Conservation (phyloP, 2,113 vertebrate species). For the Excalfactoria chinensis region DNA sequence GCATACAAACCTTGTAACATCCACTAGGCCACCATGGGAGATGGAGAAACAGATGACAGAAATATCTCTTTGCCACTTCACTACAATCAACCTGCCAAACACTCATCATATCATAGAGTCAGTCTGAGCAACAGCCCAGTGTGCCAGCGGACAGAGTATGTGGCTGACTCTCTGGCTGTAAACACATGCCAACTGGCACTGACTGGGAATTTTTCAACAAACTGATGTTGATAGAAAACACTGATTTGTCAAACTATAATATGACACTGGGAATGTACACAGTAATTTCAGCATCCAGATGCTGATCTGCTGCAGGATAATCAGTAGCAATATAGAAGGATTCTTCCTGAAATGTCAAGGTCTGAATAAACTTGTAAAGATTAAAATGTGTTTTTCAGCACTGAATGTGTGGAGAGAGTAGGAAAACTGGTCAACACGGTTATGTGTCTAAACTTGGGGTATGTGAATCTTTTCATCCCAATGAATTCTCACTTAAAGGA, state of each 20-base stretch:
- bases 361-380: background rate
- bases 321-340: background rate
- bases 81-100: background rate
- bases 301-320: background rate
- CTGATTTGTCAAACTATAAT: constrained; percentile 19
- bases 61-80: background rate
- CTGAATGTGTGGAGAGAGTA: background rate
- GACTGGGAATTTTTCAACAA: background rate
- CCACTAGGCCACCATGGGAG: background rate
- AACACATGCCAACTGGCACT: background rate
- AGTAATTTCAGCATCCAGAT: background rate
- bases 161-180: background rate
- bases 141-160: background rate
- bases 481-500: background rate
- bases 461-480: background rate
- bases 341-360: background rate
- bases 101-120: background rate
- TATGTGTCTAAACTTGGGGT: background rate
- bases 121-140: background rate
- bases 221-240: constrained; percentile 41
- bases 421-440: background rate
- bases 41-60: background rate
- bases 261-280: background rate
- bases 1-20: background rate
- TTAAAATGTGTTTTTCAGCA: background rate